Evolutionary conservation across 2,797 vertebrate species (phyloP), one percentile per base, ranked within the genome.

Genomic region (Hippoglossus hippoglossus): DNA sequence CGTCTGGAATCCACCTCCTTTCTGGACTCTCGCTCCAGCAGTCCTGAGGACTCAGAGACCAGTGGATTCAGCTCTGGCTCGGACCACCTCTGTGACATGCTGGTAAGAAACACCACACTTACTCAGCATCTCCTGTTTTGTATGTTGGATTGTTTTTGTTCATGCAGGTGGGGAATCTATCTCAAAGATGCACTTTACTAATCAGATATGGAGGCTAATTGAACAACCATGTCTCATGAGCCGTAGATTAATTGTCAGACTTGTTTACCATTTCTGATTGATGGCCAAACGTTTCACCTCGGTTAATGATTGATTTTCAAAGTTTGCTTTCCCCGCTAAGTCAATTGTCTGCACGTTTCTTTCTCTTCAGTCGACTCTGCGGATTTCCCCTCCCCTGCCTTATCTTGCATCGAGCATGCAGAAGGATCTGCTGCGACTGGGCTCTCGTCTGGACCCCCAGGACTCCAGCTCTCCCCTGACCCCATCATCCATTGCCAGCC

Each of bases 1-100:
- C 95, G 96, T 25, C 87, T 97, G 91, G 96, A 98, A 62, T 96
- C 95, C 0, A 95, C 95, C 44, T 97, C 96, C 56, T 94, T 98
- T 65, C 77, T 99, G 91, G 97, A 98, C 83, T 99, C 98, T 0
- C 97, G 97, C 49, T 99, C 98, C 78, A 98, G 96, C 93, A 99
- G 98, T 79, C 98, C 98, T 13, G 97, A 97, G 0, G 98, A 99
- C 91, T 99, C 98, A 0, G 98, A 99, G 86, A 99, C 97, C 80
- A 99, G 98, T 26, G 97, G 98, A 61, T 98, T 99, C 92, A 99
- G 98, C 93, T 99, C 98, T 22, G 97, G 98, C 69, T 99, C 98
- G 0, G 98, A 99, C 84, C 97, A 98, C 81, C 95, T 99, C 78
- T 98, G 96, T 51, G 98, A 99, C 73, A 88, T 93, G 82, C 68